Percentiles rank a stretch among this genome's conserved stretches.
phyloP scores from a whole-genome alignment of 1,140 invertebrate genomes.

The Pseudomyrmex gracilis region DNA sequence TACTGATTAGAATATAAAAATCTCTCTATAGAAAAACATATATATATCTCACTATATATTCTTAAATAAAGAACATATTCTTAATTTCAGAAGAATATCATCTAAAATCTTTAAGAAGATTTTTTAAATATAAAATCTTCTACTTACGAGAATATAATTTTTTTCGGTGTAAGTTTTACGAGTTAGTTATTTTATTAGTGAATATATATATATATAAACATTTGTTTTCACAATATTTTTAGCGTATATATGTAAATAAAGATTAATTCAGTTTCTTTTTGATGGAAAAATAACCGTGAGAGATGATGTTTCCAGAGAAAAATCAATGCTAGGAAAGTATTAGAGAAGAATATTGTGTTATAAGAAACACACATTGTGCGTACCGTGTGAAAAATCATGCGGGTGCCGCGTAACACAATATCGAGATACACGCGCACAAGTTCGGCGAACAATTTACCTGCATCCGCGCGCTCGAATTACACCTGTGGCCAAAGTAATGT shows the following conservation, averaged over 20 bases:
- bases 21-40: no score
- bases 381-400: slow-evolving; percentile 68
- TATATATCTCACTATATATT: no score
- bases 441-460: slow-evolving; percentile 80
- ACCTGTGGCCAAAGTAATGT: slow-evolving; percentile 62
- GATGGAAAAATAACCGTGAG: neutral
- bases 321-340: slow-evolving; percentile 12
- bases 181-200: no score
- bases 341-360: slow-evolving; percentile 1
- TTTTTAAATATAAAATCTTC: no score
- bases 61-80: no score
- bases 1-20: no score
- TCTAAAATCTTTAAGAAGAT: no score
- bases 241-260: neutral
- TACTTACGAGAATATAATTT: no score
- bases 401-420: slow-evolving; percentile 78
- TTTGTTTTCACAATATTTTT: neutral
- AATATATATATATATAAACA: no score
- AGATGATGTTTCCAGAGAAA: neutral
- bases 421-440: slow-evolving; percentile 66
- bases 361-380: neutral
- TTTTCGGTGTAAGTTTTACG: neutral
- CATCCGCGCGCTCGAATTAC: slow-evolving; percentile 73
- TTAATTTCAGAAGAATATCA: no score
- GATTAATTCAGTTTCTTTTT: neutral